Percentiles rank a stretch among this genome's conserved stretches.
Evolutionary conservation across 2,797 vertebrate genomes (phyloP).

Genomic region (Xerus rutilus): DNA sequence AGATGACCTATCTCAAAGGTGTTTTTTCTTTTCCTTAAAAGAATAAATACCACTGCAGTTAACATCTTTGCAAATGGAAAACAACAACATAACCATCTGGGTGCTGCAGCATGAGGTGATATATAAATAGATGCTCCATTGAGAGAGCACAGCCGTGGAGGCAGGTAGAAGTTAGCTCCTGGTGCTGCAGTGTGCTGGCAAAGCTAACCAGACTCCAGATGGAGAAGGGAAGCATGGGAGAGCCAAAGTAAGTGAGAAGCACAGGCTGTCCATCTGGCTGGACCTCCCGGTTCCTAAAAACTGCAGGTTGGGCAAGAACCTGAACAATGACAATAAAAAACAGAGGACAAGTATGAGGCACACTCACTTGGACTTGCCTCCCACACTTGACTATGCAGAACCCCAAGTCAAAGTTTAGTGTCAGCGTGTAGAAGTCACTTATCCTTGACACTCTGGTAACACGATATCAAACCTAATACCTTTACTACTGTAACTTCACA

Average conservation of each 20-base stretch:
- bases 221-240: slow-evolving; percentile 60
- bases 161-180: slow-evolving; percentile 60
- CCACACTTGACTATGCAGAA: background rate
- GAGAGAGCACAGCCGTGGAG: background rate
- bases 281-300: slow-evolving; percentile 25
- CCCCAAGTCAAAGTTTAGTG: background rate
- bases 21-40: background rate
- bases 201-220: slow-evolving; percentile 72
- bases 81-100: slow-evolving; percentile 54
- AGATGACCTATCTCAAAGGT: background rate
- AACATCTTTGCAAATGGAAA: slow-evolving; percentile 47
- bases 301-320: slow-evolving; percentile 38
- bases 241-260: slow-evolving; percentile 5
- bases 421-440: background rate
- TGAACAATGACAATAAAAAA: background rate
- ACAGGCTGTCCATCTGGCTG: slow-evolving; percentile 75
- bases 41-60: slow-evolving; percentile 51
- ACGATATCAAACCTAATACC: background rate
- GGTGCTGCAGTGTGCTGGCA: slow-evolving; percentile 37
- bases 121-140: slow-evolving; percentile 71
- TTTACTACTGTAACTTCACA: background rate
- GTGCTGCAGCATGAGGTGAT: slow-evolving; percentile 40
- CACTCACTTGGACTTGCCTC: background rate
- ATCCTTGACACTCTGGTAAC: no score
- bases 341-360: background rate